These are phyloP conservation scores for Darevskia mixta DNA, from an alignment of 2,797 vertebrate species.

Conservation along the genomic window DNA sequence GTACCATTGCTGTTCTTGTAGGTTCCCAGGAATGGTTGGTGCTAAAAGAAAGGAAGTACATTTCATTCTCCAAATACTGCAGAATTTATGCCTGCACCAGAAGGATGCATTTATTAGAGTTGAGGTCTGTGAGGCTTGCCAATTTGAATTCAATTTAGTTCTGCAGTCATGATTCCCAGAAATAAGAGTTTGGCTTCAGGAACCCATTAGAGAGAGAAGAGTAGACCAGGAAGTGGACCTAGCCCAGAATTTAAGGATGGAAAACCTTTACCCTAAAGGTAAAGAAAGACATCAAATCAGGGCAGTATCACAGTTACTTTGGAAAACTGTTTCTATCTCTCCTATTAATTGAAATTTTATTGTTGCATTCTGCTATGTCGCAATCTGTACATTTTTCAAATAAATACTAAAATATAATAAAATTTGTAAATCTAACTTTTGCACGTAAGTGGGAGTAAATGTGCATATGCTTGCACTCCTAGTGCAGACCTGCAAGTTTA, in stretches of 20 bases:
- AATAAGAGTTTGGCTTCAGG: not conserved
- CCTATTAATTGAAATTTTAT: no score
- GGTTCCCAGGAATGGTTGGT: conserved; percentile 85
- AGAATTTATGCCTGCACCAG: not conserved
- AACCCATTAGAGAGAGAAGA: not conserved
- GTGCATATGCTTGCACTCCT: not conserved
- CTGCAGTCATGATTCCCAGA: not conserved
- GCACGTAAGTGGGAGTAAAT: not conserved
- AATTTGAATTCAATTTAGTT: not conserved
- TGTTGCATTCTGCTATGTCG: no score
- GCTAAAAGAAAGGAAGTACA: conserved; percentile 60
- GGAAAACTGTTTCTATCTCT: no score
- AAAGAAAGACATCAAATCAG: not conserved
- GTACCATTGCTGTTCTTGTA: conserved; percentile 85
- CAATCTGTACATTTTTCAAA: no score
- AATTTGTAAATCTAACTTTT: no score
- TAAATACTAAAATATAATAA: no score
- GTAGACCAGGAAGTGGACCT: not conserved
- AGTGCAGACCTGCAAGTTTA: not conserved
- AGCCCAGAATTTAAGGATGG: not conserved
- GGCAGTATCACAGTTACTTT: no score
- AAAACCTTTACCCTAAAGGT: no score
- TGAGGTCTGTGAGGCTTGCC: conserved; percentile 1
- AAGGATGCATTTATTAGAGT: not conserved
- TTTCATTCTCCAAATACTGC: conserved; percentile 4